Conservation (phyloP, 1,140 invertebrate species). For the Argopecten irradians region DNA sequence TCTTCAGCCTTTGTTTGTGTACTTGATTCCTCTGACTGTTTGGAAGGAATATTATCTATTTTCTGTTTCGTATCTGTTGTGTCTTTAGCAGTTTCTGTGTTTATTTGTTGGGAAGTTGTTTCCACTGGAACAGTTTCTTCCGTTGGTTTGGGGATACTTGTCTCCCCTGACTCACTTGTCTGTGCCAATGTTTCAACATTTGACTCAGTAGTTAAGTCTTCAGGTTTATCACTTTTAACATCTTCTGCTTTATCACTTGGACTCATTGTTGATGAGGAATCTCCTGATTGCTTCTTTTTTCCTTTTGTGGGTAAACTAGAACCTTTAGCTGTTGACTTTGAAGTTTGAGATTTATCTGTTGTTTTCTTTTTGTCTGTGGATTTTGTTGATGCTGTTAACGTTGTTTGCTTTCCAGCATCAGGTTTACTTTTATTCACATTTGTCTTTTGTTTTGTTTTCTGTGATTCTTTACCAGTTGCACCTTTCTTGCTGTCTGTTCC, state of each 20-base stretch:
- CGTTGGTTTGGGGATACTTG: too few relatives aligned
- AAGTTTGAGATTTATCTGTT: background rate
- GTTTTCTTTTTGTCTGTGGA: conserved; percentile 2
- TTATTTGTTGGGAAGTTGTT: background rate
- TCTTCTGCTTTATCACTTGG: background rate
- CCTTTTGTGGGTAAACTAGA: background rate
- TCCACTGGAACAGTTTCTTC: too few relatives aligned
- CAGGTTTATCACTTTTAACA: background rate
- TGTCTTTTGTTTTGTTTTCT: background rate
- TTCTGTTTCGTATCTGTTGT: background rate
- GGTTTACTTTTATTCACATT: background rate
- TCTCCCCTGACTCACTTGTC: background rate
- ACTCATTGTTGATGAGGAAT: background rate
- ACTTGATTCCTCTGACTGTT: background rate
- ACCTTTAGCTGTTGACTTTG: background rate
- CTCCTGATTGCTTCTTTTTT: background rate
- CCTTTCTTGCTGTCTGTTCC: conserved; percentile 18
- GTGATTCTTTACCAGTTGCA: background rate
- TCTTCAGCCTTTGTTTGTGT: background rate
- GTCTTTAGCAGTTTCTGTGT: background rate
- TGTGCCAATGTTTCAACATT: background rate
- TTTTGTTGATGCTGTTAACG: conserved; percentile 13
- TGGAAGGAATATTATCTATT: background rate
- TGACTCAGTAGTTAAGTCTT: background rate
- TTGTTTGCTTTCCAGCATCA: background rate